Evolutionary conservation across 2,797 vertebrate species (phyloP).

Genomic region (Halcyon smyrnensis): DNA sequence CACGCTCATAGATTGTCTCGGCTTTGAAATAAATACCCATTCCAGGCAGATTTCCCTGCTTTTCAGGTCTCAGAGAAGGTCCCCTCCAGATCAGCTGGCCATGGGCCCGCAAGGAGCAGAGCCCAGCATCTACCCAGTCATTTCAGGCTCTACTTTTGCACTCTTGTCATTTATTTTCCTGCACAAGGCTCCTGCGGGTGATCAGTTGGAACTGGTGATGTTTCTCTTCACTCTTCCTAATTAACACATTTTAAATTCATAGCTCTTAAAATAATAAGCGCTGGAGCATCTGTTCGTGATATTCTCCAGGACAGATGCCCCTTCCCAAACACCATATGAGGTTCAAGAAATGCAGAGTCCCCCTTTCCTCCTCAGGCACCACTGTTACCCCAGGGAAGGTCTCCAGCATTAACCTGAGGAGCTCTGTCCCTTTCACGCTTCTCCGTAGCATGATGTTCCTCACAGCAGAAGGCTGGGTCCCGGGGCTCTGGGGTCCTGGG

Average conservation of each 20-base stretch:
- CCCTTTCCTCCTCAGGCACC: fast-evolving
- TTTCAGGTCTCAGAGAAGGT: neutral
- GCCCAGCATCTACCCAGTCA: neutral
- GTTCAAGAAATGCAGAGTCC: fast-evolving
- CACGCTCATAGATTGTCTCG: neutral
- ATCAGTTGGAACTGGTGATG: neutral
- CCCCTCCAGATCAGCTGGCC: neutral
- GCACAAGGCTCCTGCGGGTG: neutral
- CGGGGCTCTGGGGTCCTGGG: neutral
- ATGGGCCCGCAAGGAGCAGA: neutral
- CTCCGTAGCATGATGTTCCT: neutral
- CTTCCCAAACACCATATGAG: neutral
- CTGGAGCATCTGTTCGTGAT: neutral
- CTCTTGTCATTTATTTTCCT: neutral
- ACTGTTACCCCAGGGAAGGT: neutral
- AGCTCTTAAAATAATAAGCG: neutral
- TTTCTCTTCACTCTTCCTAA: neutral
- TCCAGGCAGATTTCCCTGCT: neutral
- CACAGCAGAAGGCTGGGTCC: neutral
- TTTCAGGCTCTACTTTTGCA: neutral
- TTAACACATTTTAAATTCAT: neutral
- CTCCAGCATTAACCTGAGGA: neutral
- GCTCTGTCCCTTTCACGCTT: neutral
- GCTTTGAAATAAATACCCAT: neutral
- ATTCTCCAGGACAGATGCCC: neutral